A percentile compares a stretch with the other conserved stretches of the same genome.
Evolutionary conservation across 2,888 invertebrate genomes (phyloP).

Genomic region (Macroteleia sp.): DNA sequence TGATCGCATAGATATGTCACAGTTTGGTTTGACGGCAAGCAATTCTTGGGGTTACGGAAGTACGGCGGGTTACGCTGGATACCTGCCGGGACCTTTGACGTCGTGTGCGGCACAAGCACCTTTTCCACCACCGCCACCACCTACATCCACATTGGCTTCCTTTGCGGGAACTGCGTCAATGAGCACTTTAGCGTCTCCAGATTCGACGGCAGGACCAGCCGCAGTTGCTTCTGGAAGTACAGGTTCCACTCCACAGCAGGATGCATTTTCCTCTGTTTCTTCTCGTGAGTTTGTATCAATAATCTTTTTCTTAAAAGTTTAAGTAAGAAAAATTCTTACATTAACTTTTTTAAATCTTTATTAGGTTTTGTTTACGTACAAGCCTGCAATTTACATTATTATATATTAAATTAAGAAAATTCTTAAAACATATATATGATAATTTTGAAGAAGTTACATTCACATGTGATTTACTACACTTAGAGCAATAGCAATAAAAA

Average conservation of each 20-base stretch:
- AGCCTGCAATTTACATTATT: no score
- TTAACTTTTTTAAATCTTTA: no score
- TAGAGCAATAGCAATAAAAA: no score
- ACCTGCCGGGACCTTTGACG: slow-evolving; percentile 89
- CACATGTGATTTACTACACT: no score
- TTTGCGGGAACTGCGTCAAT: slow-evolving; percentile 78
- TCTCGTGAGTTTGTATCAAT: slow-evolving; percentile 80
- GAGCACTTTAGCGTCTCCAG: slow-evolving; percentile 75
- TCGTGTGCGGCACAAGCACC: slow-evolving; percentile 89
- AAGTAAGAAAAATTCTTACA: no score
- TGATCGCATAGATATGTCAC: slow-evolving; percentile 89
- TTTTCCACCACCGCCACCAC: slow-evolving; percentile 80
- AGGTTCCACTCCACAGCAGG: slow-evolving; percentile 78
- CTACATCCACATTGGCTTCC: slow-evolving; percentile 77
- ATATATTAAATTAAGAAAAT: no score
- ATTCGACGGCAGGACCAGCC: slow-evolving; percentile 80
- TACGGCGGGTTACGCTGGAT: slow-evolving; percentile 93
- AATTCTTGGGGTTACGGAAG: slow-evolving; percentile 96
- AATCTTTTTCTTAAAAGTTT: no score
- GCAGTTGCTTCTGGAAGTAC: slow-evolving; percentile 75
- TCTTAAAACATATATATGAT: no score
- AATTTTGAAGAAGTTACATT: no score
- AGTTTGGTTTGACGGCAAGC: slow-evolving; percentile 92
- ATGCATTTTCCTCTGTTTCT: slow-evolving; percentile 80
- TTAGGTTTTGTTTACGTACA: no score